A percentile compares a stretch with the other conserved stretches of the same genome.
Evolutionary conservation across 2,113 vertebrate species (phyloP).

Genomic region (Ophiodon elongatus): DNA sequence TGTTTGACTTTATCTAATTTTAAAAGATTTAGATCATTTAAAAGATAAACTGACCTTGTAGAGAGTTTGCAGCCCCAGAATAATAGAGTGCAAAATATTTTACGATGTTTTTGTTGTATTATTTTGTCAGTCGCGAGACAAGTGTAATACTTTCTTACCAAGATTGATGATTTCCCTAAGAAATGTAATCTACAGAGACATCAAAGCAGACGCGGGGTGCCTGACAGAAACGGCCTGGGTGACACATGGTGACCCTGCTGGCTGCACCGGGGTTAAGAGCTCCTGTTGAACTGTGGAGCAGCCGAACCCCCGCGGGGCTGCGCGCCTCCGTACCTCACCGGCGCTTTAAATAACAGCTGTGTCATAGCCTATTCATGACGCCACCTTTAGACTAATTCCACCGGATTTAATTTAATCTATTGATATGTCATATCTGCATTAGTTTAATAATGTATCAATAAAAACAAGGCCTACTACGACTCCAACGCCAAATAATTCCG

Average conservation of each 20-base stretch:
- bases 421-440: background rate
- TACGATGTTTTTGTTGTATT: background rate
- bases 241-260: slow-evolving; percentile 68
- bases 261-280: slow-evolving; percentile 72
- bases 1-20: background rate
- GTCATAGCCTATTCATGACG: slow-evolving; percentile 2
- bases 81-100: background rate
- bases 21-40: too few species aligned
- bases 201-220: slow-evolving; percentile 69
- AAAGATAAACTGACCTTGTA: background rate
- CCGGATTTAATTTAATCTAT: background rate
- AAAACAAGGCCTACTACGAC: background rate
- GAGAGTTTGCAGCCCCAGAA: background rate
- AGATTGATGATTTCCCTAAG: background rate
- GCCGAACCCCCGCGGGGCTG: slow-evolving; percentile 51
- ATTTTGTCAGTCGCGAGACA: background rate
- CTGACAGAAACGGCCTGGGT: slow-evolving; percentile 28
- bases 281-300: slow-evolving; percentile 65
- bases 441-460: background rate
- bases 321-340: slow-evolving; percentile 32
- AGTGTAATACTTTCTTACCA: background rate
- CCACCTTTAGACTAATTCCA: background rate
- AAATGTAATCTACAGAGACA: slow-evolving; percentile 52
- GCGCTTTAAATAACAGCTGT: slow-evolving; percentile 59
- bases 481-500: background rate